These are phyloP conservation scores for Drosophila merina DNA, from an alignment of 2,888 invertebrate genomes.

Conservation along the genomic window DNA sequence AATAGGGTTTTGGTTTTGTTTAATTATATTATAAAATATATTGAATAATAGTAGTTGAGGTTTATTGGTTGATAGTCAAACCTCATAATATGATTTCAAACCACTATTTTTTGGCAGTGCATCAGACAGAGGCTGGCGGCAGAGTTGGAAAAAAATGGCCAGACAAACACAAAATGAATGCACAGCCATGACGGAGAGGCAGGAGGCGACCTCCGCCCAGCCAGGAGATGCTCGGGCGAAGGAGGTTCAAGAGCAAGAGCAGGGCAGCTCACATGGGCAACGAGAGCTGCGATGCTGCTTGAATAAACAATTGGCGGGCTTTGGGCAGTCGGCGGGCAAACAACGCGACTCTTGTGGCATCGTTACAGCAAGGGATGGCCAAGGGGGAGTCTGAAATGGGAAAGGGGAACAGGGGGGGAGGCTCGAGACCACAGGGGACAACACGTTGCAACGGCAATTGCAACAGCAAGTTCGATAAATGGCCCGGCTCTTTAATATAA, in stretches of 20 bases:
- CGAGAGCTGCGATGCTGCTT: constrained; percentile 55
- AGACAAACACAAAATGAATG: constrained; percentile 58
- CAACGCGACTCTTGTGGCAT: constrained; percentile 42
- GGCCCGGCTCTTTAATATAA: constrained; percentile 48
- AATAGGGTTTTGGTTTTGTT: neutral
- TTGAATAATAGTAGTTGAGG: too few species aligned
- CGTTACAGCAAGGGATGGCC: constrained; percentile 15
- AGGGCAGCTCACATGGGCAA: constrained; percentile 22
- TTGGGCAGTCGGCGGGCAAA: constrained; percentile 63
- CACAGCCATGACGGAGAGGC: constrained; percentile 38
- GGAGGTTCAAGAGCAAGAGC: constrained; percentile 39
- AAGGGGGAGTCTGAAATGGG: neutral
- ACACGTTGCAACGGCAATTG: constrained; percentile 35
- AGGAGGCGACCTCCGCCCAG: neutral
- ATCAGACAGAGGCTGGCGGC: constrained; percentile 3
- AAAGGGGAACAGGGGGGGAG: neutral
- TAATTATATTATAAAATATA: neutral
- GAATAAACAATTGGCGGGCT: constrained; percentile 71
- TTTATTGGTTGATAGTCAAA: neutral
- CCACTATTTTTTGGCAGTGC: constrained; percentile 1
- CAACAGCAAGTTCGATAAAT: constrained; percentile 43
- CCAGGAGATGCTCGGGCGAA: neutral
- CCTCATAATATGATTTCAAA: too few species aligned
- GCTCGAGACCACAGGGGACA: constrained; percentile 39
- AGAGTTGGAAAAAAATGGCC: constrained; percentile 42